phyloP scores from a whole-genome alignment of 2,797 vertebrate species.

The Amphiprion clarkii region DNA sequence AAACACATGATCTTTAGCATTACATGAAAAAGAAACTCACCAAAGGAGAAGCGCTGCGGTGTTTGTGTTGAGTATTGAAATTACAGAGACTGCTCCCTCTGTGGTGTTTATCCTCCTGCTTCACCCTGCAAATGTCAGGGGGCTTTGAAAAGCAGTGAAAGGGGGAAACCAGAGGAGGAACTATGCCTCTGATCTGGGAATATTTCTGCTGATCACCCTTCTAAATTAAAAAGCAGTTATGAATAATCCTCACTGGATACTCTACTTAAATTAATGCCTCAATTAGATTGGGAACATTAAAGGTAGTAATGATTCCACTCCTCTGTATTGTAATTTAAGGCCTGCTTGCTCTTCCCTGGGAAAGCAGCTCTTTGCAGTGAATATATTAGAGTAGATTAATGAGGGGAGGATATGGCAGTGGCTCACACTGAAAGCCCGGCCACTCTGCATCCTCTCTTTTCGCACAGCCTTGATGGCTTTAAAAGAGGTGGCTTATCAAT shows the following conservation, averaged over 20 bases:
- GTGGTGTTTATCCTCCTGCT: constrained; percentile 24
- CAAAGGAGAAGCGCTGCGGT: constrained; percentile 14
- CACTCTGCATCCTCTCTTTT: constrained; percentile 65
- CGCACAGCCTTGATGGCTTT: constrained; percentile 60
- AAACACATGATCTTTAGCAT: constrained; percentile 12
- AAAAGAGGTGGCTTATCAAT: constrained; percentile 70
- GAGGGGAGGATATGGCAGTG: constrained; percentile 81
- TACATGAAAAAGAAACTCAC: constrained; percentile 30
- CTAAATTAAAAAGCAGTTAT: constrained; percentile 87
- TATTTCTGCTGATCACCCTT: constrained; percentile 79
- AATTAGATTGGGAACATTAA: constrained; percentile 90
- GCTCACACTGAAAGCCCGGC: constrained; percentile 72
- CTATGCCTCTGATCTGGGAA: constrained; percentile 63
- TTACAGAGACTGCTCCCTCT: background rate
- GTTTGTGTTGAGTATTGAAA: constrained; percentile 42
- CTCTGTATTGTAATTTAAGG: constrained; percentile 87
- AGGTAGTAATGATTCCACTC: constrained; percentile 87
- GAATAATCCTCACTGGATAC: constrained; percentile 85
- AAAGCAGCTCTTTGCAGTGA: constrained; percentile 82
- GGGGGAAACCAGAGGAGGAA: constrained; percentile 51
- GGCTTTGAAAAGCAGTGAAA: constrained; percentile 61
- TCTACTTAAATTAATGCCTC: constrained; percentile 87
- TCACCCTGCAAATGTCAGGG: constrained; percentile 38
- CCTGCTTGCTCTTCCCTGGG: constrained; percentile 81
- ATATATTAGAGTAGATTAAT: constrained; percentile 86